Base-by-base conservation (phyloP, 2,888 invertebrate species). In the Polymixis lichenea region DNA sequence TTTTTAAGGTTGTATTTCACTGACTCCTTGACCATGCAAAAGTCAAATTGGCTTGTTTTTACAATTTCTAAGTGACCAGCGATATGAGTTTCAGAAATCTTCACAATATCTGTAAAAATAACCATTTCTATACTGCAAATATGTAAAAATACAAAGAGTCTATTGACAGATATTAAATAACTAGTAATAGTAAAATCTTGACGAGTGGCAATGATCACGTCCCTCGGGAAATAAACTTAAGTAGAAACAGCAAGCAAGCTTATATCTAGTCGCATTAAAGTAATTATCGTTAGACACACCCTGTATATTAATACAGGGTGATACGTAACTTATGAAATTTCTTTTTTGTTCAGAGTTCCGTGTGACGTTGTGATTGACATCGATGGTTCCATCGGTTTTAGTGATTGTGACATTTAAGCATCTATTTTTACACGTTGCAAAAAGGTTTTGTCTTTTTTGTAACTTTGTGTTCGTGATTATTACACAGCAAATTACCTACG, bases 211-310 rank as follows among this genome's bases (percentile, higher is more conserved):
- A 92, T 93, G 84, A 84, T 85, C 71, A 70, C 88, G 80, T 25
- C 91, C 78, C 91, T 7, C 3, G 91, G 91, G 91, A 91, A 92
- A 92, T 92, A 90, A 89, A 85, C 84, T 85, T 86, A 91, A 92
- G 92, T 92, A 91, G 84, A 79, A 79, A 77, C 73, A 73, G 83
- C 86, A 79, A 82, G 84, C 80, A 78, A 85, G 61, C 83, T 86
- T 84, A 85, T 86, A 88, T 88, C 86, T 89, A 90, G 89, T 84
- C 84, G 75, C 89, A 87, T 90, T 93, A 94, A 94, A 93, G 91
- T 94, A 93, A 95, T 95, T 94, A 94, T 94, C 91, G 91, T 94
- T 94, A 94, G 93, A 94, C 91, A 90, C 91, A 88, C 89, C 91
- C 89, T 89, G 88, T 89, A 87, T 91, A 89, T 86, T 88, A 87